phyloP scores from a whole-genome alignment of 92 coral and sea anemone genomes.

The Porites lobata region DNA sequence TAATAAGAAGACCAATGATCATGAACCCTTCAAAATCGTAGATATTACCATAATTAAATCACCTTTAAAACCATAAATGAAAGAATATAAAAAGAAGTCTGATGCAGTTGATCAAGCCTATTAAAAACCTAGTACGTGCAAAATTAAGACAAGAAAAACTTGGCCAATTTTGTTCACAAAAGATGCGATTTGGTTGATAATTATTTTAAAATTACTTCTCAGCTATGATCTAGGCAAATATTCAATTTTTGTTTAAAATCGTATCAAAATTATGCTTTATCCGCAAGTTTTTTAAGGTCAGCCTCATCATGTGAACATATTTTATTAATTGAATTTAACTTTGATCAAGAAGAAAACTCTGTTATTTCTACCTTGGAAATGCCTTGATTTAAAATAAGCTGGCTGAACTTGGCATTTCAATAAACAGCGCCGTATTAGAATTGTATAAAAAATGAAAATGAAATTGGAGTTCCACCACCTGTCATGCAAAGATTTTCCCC shows the following conservation, averaged over 20 bases:
- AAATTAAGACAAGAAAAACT: conserved; percentile 1
- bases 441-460: neutral
- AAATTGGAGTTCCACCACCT: neutral
- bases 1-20: conserved; percentile 12
- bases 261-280: neutral
- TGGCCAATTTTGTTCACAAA: conserved; percentile 4
- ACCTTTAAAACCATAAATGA: neutral
- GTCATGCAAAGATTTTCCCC: neutral
- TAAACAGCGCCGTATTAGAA: neutral
- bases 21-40: neutral
- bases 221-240: neutral
- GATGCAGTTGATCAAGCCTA: neutral
- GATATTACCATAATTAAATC: conserved; percentile 28
- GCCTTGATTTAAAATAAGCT: neutral
- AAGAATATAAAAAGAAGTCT: conserved; percentile 27
- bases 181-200: neutral
- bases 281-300: conserved; percentile 3
- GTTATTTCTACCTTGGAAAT: neutral
- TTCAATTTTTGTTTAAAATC: neutral
- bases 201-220: neutral
- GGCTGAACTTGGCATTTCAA: neutral
- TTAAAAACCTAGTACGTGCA: neutral
- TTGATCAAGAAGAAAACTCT: neutral
- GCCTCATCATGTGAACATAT: neutral
- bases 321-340: neutral